Conservation (phyloP, 1,140 invertebrate genomes). For the Heliothis subflexa region DNA sequence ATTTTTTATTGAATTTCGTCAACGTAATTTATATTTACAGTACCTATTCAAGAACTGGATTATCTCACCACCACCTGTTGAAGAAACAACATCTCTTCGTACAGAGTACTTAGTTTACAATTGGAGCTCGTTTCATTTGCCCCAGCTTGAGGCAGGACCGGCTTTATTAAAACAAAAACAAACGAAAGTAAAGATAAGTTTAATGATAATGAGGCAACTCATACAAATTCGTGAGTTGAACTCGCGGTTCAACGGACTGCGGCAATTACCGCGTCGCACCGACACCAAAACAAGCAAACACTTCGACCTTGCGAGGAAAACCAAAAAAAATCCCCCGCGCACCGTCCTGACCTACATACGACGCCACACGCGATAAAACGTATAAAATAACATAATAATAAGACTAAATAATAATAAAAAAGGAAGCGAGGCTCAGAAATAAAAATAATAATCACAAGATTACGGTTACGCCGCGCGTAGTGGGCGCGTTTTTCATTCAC, state of each 20-base stretch:
- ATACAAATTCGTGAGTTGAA: slow-evolving; percentile 46
- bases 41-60: no score
- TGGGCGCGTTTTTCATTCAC: slow-evolving; percentile 83
- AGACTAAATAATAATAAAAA: slow-evolving; percentile 81
- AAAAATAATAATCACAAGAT: slow-evolving; percentile 83
- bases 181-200: slow-evolving; percentile 30
- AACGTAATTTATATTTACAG: no score
- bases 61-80: no score
- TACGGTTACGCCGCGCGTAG: slow-evolving; percentile 75
- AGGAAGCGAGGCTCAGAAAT: slow-evolving; percentile 68
- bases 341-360: slow-evolving; percentile 82
- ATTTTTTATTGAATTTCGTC: no score
- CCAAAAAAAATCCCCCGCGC: slow-evolving; percentile 70
- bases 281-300: slow-evolving; percentile 61
- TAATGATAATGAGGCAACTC: slow-evolving; percentile 21
- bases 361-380: slow-evolving; percentile 68
- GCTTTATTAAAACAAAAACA: not conserved
- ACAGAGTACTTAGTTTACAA: not conserved
- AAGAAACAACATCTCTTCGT: no score
- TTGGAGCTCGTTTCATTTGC: not conserved
- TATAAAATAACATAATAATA: slow-evolving; percentile 78
- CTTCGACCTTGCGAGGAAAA: slow-evolving; percentile 77
- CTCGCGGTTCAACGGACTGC: slow-evolving; percentile 49
- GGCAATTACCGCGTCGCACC: slow-evolving; percentile 42
- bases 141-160: not conserved